phyloP scores from a whole-genome alignment of 2,113 vertebrate species.

The Erpornis zantholeuca region DNA sequence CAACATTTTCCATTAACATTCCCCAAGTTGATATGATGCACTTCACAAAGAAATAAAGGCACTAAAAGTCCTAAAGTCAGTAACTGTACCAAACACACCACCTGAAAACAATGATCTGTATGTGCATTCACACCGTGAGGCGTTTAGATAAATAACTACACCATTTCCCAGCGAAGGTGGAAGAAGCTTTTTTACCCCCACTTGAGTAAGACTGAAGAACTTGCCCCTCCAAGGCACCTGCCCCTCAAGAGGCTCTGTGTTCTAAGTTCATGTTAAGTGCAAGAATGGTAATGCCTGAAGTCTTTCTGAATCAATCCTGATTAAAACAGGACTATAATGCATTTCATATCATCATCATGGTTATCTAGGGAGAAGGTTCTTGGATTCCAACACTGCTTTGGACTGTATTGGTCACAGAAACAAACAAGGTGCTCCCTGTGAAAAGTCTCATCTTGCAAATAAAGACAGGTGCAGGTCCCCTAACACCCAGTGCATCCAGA shows the following conservation, averaged over 20 bases:
- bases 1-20: background rate
- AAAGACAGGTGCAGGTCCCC: background rate
- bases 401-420: background rate
- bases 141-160: background rate
- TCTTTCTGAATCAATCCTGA: background rate
- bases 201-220: background rate
- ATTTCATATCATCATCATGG: background rate
- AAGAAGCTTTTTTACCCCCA: background rate
- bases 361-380: background rate
- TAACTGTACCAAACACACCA: background rate
- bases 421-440: background rate
- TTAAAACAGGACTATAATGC: background rate
- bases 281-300: background rate
- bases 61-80: background rate
- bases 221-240: background rate
- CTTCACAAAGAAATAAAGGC: background rate
- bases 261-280: fast-evolving
- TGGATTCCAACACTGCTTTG: background rate
- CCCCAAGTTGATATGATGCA: background rate
- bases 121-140: fast-evolving
- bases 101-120: background rate
- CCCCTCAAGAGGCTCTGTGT: background rate
- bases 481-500: background rate
- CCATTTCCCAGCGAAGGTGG: background rate
- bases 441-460: background rate